Conservation (phyloP, 2,113 vertebrate genomes). For the Xerus inauris region DNA sequence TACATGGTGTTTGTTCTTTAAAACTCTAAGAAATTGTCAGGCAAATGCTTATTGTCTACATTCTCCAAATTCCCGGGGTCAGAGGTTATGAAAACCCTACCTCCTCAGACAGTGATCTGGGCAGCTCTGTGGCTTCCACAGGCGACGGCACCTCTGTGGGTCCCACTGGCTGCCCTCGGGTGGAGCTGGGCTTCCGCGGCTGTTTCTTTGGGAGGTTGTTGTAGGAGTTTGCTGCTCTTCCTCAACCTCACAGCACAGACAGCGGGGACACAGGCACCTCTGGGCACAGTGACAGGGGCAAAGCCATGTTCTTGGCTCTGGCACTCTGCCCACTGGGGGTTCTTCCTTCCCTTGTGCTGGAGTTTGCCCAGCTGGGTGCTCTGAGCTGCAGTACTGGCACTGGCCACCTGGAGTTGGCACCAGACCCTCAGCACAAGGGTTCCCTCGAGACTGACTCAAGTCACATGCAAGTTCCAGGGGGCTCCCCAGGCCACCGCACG, state of each 20-base stretch:
- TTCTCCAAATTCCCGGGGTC: background rate
- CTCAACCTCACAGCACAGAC: background rate
- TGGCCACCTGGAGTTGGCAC: fast-evolving
- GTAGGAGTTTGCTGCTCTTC: background rate
- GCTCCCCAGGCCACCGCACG: too few species aligned
- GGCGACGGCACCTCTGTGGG: fast-evolving
- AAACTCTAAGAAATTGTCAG: background rate
- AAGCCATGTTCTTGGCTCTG: background rate
- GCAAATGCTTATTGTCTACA: background rate
- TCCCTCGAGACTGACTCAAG: fast-evolving
- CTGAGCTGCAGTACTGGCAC: fast-evolving
- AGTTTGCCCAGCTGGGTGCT: too few species aligned
- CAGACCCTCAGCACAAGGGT: background rate
- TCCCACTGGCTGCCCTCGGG: fast-evolving
- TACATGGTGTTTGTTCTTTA: background rate
- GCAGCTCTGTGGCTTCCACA: fast-evolving
- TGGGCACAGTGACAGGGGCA: too few species aligned
- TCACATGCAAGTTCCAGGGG: too few species aligned
- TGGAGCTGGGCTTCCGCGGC: background rate
- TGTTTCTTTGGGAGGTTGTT: background rate
- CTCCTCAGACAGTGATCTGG: background rate
- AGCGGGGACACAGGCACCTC: fast-evolving
- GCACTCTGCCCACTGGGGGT: background rate
- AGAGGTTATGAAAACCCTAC: background rate
- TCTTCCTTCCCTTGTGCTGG: background rate